Conservation (phyloP, 2,797 vertebrate species). For the Coluber constrictor region DNA sequence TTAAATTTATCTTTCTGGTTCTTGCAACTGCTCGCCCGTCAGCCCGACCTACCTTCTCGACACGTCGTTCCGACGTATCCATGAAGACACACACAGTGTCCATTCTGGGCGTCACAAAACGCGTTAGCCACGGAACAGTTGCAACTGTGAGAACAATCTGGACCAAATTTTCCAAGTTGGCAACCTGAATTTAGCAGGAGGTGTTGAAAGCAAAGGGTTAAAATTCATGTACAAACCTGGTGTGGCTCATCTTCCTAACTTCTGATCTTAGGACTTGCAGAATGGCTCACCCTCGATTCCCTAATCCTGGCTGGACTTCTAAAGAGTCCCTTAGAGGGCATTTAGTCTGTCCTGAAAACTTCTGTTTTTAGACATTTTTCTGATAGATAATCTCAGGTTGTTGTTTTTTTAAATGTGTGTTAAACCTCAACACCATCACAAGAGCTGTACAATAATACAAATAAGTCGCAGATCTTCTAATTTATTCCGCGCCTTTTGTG, state of each 20-base stretch:
- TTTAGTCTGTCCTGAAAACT: neutral
- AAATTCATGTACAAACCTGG: neutral
- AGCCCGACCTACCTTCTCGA: conserved; percentile 76
- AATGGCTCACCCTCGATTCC: no score
- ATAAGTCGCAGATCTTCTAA: neutral
- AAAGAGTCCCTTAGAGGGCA: neutral
- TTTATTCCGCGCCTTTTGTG: neutral
- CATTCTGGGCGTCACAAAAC: conserved; percentile 74
- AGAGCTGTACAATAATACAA: neutral
- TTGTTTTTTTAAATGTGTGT: no score
- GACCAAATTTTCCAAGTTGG: conserved; percentile 75
- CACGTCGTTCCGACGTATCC: conserved; percentile 80
- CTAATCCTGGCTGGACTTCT: no score
- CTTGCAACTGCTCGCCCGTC: neutral
- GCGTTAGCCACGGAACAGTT: conserved; percentile 74
- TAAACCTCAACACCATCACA: neutral
- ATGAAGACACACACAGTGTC: conserved; percentile 80
- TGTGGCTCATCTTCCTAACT: neutral
- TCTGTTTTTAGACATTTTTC: neutral
- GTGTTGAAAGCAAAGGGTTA: rapidly evolving
- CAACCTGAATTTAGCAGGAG: conserved; percentile 73
- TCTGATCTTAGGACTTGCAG: no score
- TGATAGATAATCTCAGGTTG: no score
- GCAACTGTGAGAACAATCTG: conserved; percentile 79
- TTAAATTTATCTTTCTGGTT: neutral